phyloP scores from a whole-genome alignment of 2,888 invertebrate species.

The Leptothorax acervorum region DNA sequence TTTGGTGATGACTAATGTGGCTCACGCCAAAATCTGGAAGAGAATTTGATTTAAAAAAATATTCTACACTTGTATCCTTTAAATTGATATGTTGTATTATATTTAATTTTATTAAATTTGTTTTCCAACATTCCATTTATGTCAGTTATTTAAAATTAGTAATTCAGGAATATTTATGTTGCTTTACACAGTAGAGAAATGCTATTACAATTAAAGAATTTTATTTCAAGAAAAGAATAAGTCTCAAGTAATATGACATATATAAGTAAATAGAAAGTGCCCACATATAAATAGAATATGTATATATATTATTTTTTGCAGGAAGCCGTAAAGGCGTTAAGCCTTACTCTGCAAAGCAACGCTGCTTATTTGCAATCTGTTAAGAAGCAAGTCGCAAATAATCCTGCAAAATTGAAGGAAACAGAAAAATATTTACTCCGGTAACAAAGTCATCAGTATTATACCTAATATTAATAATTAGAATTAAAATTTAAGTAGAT shows the following conservation, averaged over 20 bases:
- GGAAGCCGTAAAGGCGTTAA: slow-evolving; percentile 90
- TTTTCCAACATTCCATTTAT: neutral
- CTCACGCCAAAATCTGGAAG: neutral
- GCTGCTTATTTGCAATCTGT: slow-evolving; percentile 87
- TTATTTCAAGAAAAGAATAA: neutral
- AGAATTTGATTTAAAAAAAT: neutral
- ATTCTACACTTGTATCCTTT: neutral
- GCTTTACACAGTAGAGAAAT: neutral
- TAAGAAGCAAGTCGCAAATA: slow-evolving; percentile 40
- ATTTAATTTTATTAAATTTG: neutral
- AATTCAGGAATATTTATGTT: neutral
- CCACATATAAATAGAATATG: neutral
- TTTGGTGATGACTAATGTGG: neutral
- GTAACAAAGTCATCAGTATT: slow-evolving; percentile 75
- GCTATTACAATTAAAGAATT: neutral
- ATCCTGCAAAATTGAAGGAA: slow-evolving; percentile 85
- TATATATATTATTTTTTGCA: slow-evolving; percentile 81
- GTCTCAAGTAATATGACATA: neutral
- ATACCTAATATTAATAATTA: slow-evolving; percentile 1
- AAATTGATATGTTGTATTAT: neutral
- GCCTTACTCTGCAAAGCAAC: slow-evolving; percentile 90
- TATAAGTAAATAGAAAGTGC: neutral
- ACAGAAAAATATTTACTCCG: slow-evolving; percentile 87
- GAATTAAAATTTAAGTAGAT: neutral
- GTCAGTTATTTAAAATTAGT: neutral